Base-by-base conservation (phyloP, 1,140 invertebrate genomes). In the Pseudobourletiella spinata region DNA sequence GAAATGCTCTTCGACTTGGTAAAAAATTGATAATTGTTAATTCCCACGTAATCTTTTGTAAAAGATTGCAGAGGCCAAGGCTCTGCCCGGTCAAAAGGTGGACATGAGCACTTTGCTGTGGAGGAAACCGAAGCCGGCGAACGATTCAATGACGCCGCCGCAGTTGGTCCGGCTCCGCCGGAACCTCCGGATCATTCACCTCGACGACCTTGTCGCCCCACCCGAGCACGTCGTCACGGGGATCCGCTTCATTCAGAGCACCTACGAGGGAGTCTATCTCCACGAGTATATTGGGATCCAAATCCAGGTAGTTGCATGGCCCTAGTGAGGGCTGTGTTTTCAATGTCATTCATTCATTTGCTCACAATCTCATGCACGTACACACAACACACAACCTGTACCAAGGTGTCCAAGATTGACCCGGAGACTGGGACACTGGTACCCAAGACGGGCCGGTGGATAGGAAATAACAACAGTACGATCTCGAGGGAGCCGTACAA, bases 11-110 rank as follows among this genome's bases (percentile, higher is more conserved):
- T n/a, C n/a, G n/a, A n/a, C n/a, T 48, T n/a, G 11, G 6, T 18
- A 25, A n/a, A 48, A 11, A 48, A 48, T 57, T 32, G 20, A 44
- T n/a, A n/a, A n/a, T n/a, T n/a, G n/a, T n/a, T n/a, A n/a, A n/a
- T n/a, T n/a, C n/a, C n/a, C n/a, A n/a, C n/a, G n/a, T n/a, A n/a
- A n/a, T n/a, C n/a, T n/a, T n/a, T n/a, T n/a, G n/a, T n/a, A n/a
- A n/a, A n/a, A 60, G 58, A 35, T 60, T 60, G 59, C 59, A 24
- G 59, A 61, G 11, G 59, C 59, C 11, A 20, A 35, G n/a, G 29
- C 42, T 6, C 22, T 61, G 4, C 50, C 59, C 3, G 28, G 26
- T 35, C 24, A 15, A 3, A 11, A 54, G 15, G 51, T 61, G 8
- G 51, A 61, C 35, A 55, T 42, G 35, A 16, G 29, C 4, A 56